Base-by-base conservation (phyloP, 2,113 vertebrate genomes). In the Aspidoscelis tigris region DNA sequence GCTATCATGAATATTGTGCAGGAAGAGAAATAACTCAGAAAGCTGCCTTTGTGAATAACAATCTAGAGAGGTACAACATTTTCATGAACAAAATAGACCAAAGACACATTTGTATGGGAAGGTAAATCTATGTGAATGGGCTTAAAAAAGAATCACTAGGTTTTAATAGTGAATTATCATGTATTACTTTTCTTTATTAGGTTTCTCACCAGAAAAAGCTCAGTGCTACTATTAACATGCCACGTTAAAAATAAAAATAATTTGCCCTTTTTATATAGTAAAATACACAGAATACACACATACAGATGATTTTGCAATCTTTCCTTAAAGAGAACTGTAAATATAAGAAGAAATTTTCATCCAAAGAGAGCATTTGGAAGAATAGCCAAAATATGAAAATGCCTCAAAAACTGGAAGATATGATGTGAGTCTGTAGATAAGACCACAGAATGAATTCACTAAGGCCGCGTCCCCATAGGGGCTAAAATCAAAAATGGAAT, bases 1-100 rank as follows among this genome's bases (percentile, higher is more conserved):
- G 95, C 94, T 96, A 96, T 96, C 96, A 95, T 96, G 96, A 96
- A 96, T 96, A 96, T 96, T 96, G 95, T 95, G 93, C 91, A 78
- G 94, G 92, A 94, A 84, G 89, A 93, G 95, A 95, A 96, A 96
- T 96, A 96, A 96, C 95, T 95, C 95, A 96, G 92, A 91, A 94
- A 95, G 89, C 89, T 92, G 92, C 94, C 89, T 95, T 93, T 96
- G 94, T 95, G 96, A 96, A 96, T 97, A 94, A 95, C 94, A 96
- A 96, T 96, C 89, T 84, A 82, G 92, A 92, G 92, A 91, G 95
- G 85, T 92, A 88, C 88, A 92, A 90, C 80, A 88, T 91, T 94
- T 93, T 93, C 90, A 89, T 84, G 0, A 5, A 90, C 83, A 88
- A 88, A 92, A 92, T 86, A 89, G 91, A 91, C 92, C 92, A 82